Evolutionary conservation across 1,140 invertebrate genomes (phyloP), one percentile per base, ranked within the genome.

Genomic region (Marisa cornuarietis): DNA sequence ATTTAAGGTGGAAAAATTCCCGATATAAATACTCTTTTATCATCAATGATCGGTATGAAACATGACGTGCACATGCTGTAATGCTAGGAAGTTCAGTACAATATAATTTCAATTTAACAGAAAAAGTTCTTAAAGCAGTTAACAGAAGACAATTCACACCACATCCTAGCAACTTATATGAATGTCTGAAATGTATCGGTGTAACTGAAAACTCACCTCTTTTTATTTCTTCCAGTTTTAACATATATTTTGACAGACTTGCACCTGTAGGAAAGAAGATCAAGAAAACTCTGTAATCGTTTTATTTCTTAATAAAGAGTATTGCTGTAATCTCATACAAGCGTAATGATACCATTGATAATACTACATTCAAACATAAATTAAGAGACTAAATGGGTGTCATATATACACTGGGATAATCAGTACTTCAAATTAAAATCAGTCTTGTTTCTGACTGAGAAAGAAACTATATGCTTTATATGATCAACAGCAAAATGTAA

Each of bases 171-270:
- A 42, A 14, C 22, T 14, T 68, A 68, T 68, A 20, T 22, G 13
- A 24, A 68, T 31, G 65, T 68, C n/a, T 24, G 65, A 24, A 24
- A 22, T 68, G 31, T 68, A 24, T 24, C 7, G 1, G 6, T 54
- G 16, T 75, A 58, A 68, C 20, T 78, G 68, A 58, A 42, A 22
- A 87, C 89, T 86, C 82, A 91, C 90, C 87, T 84, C 84, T 86
- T 84, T 87, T 87, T 31, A 91, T 85, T 76, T 91, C 88, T 84
- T 91, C 90, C 79, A 90, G 86, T 75, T 87, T 90, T 62, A 87
- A 84, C 83, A 91, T 78, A 78, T 90, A 90, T 78, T 85, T 90
- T 49, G 89, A 86, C 24, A 91, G 71, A 83, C 90, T 90, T 26
- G 86, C 82, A 65, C 89, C 88, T 89, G 80, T 18, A 84, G 79